Percentiles rank a stretch among this genome's conserved stretches.
Evolutionary conservation across 2,113 vertebrate species (phyloP).

Genomic region (Prunella fulvescens): DNA sequence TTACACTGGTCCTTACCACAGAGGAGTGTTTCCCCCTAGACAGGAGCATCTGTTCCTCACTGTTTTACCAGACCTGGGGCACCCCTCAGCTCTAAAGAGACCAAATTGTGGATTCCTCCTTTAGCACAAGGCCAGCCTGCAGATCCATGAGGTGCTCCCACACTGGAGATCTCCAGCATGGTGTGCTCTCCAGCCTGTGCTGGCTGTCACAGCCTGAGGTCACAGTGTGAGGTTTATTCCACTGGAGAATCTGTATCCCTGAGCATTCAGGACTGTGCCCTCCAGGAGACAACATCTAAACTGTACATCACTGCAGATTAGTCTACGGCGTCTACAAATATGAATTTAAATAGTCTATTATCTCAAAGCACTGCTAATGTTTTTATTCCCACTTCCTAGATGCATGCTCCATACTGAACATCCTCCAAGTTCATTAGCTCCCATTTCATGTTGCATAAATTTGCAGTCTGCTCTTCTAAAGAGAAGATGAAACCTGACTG

Average conservation of each 20-base stretch:
- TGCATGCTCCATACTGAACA: slow-evolving; percentile 22
- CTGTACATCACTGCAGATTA: background rate
- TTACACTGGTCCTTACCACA: background rate
- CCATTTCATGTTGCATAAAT: slow-evolving; percentile 67
- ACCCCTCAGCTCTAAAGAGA: background rate
- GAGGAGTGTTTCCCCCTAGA: background rate
- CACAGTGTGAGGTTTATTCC: background rate
- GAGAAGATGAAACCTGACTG: slow-evolving; percentile 57
- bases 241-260: background rate
- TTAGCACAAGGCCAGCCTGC: fast-evolving
- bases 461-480: slow-evolving; percentile 62
- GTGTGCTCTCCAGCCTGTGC: fast-evolving
- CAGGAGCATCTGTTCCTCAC: background rate
- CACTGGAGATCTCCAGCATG: fast-evolving
- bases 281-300: background rate
- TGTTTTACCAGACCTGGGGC: background rate
- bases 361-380: slow-evolving; percentile 60
- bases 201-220: background rate
- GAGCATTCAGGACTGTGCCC: background rate
- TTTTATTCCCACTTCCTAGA: slow-evolving; percentile 66
- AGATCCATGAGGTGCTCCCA: background rate
- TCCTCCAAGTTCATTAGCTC: slow-evolving; percentile 67
- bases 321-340: slow-evolving; percentile 41
- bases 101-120: fast-evolving
- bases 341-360: slow-evolving; percentile 64